phyloP scores from a whole-genome alignment of 2,113 vertebrate genomes.

The Gasterosteus nipponicus region DNA sequence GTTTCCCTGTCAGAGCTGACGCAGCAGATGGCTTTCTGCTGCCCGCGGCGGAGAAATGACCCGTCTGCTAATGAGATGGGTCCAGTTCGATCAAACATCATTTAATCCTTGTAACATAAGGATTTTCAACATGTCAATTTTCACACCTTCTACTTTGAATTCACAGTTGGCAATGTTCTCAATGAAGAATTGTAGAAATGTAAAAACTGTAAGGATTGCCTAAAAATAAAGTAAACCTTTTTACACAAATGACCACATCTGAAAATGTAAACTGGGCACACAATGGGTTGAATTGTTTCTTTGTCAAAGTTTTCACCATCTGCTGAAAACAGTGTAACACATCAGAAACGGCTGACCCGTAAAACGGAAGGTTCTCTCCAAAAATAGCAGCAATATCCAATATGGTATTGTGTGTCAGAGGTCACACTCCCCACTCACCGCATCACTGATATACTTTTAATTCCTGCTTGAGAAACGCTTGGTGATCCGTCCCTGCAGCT shows the following conservation, averaged over 20 bases:
- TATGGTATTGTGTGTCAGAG: slow-evolving; percentile 11
- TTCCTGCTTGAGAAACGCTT: slow-evolving; percentile 23
- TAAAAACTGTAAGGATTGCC: too few species aligned
- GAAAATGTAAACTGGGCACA: neutral
- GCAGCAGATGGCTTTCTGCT: slow-evolving; percentile 34
- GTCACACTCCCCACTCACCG: neutral
- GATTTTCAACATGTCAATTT: slow-evolving; percentile 11
- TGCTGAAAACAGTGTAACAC: slow-evolving; percentile 3
- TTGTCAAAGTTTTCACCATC: slow-evolving; percentile 12
- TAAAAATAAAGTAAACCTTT: too few species aligned
- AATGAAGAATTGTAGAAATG: too few species aligned
- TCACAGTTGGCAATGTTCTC: neutral
- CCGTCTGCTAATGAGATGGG: slow-evolving; percentile 40
- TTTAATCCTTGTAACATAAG: slow-evolving; percentile 6
- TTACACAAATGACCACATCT: neutral
- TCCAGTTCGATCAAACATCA: slow-evolving; percentile 31
- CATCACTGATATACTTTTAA: slow-evolving; percentile 11
- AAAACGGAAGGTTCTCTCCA: neutral
- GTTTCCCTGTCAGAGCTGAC: slow-evolving; percentile 19
- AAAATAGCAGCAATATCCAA: slow-evolving; percentile 6
- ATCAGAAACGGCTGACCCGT: neutral
- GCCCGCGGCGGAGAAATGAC: neutral
- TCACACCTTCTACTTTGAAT: neutral
- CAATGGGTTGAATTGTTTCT: neutral
- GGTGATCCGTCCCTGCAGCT: slow-evolving; percentile 55